phyloP scores from a whole-genome alignment of 2,113 vertebrate genomes.

The Oenanthe oenanthe region DNA sequence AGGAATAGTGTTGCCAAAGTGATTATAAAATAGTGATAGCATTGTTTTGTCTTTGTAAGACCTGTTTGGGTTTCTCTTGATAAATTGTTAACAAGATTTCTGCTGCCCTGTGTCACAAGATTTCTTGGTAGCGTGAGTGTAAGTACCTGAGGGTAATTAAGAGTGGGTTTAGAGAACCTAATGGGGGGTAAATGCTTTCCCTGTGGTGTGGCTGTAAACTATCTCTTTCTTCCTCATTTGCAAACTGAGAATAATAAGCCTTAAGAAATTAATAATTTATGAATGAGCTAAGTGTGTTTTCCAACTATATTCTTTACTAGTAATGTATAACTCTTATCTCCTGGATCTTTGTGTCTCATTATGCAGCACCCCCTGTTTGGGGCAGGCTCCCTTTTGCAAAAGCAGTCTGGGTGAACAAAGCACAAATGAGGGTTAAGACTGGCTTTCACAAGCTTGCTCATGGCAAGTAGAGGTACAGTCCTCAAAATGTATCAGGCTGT shows the following conservation, averaged over 20 bases:
- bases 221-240: neutral
- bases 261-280: conserved; percentile 48
- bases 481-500: neutral
- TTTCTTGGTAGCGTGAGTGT: conserved; percentile 17
- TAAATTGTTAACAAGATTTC: conserved; percentile 51
- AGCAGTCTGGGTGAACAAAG: neutral
- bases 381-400: neutral
- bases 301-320: neutral
- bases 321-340: neutral
- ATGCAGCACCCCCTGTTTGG: neutral
- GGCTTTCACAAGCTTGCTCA: neutral
- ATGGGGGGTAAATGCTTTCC: conserved; percentile 53
- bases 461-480: neutral
- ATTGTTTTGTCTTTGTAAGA: neutral
- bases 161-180: conserved; percentile 9
- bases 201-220: conserved; percentile 23
- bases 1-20: neutral
- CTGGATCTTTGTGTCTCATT: neutral
- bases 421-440: neutral
- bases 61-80: neutral
- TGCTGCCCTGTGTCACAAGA: neutral
- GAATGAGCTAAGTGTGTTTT: conserved; percentile 13
- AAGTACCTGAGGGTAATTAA: conserved; percentile 44
- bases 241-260: conserved; percentile 14
- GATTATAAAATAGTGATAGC: neutral